A percentile compares a stretch with the other conserved stretches of the same genome.
Evolutionary conservation across 2,113 vertebrate genomes (phyloP).

Genomic region (Brachionichthys hirsutus): DNA sequence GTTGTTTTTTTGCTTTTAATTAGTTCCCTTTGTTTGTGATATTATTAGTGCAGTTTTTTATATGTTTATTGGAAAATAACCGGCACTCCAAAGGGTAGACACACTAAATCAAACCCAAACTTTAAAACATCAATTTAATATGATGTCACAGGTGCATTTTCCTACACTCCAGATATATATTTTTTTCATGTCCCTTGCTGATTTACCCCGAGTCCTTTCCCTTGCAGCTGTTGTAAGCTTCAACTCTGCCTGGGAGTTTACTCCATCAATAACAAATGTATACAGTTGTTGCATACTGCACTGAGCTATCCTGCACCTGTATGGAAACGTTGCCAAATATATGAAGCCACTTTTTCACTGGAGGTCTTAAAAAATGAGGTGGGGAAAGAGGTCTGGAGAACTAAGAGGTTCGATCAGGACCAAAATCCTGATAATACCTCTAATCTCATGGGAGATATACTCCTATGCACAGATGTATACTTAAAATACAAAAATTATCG

Average conservation of each 20-base stretch:
- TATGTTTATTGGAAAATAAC: too few species aligned
- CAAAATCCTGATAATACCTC: constrained; percentile 21
- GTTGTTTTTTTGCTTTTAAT: not conserved
- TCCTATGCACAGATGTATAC: constrained; percentile 3
- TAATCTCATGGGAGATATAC: constrained; percentile 23
- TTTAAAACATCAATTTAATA: constrained; percentile 1
- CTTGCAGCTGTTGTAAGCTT: constrained; percentile 53
- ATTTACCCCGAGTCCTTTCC: constrained; percentile 41
- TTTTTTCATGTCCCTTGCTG: constrained; percentile 8
- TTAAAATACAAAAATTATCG: too few species aligned
- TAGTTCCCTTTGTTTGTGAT: not conserved
- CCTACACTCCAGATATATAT: not conserved
- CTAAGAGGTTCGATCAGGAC: constrained; percentile 24
- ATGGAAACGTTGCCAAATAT: constrained; percentile 51
- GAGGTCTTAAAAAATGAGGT: constrained; percentile 22
- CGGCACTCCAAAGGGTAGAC: not conserved
- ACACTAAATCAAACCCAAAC: not conserved
- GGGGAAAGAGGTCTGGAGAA: constrained; percentile 18
- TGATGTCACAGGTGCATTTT: constrained; percentile 18
- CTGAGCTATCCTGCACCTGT: constrained; percentile 59
- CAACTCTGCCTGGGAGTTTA: constrained; percentile 32
- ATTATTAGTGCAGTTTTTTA: too few species aligned
- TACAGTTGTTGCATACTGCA: constrained; percentile 42
- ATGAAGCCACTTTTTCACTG: constrained; percentile 40
- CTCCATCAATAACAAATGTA: constrained; percentile 65